Conservation (phyloP, 2,888 invertebrate genomes). For the Volucella inflata region DNA sequence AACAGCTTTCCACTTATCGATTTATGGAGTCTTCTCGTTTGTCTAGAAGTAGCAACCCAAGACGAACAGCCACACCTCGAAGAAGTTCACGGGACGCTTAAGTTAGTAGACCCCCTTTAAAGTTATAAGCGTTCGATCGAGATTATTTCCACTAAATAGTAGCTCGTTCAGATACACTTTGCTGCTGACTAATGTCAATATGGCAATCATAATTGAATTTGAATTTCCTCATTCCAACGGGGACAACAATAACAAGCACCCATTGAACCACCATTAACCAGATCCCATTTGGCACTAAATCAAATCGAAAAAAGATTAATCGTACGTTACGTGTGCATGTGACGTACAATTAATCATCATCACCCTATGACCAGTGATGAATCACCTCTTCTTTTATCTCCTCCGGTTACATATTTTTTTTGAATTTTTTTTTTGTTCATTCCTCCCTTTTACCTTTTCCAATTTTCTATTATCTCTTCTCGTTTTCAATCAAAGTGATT, state of each 20-base stretch:
- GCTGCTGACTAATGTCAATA: background rate
- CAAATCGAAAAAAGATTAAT: conserved; percentile 74
- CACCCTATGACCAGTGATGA: conserved; percentile 54
- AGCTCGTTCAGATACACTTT: no score
- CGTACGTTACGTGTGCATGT: conserved; percentile 51
- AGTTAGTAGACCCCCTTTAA: no score
- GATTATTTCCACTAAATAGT: no score
- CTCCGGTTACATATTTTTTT: background rate
- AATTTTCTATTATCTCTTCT: conserved; percentile 38
- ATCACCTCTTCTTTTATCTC: conserved; percentile 27
- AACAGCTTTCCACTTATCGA: no score
- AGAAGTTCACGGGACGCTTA: no score
- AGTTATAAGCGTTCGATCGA: no score
- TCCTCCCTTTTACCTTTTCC: background rate
- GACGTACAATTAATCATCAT: conserved; percentile 58
- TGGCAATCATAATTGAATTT: conserved; percentile 1
- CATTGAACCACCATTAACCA: conserved; percentile 29
- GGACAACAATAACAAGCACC: conserved; percentile 1
- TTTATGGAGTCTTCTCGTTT: no score
- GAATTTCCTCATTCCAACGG: conserved; percentile 21
- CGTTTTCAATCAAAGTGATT: conserved; percentile 63
- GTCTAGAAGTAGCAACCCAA: no score
- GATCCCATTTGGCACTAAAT: conserved; percentile 47
- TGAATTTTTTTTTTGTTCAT: accelerated
- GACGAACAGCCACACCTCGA: no score